Conservation (phyloP, 2,113 vertebrate species). For the Mellivora capensis region DNA sequence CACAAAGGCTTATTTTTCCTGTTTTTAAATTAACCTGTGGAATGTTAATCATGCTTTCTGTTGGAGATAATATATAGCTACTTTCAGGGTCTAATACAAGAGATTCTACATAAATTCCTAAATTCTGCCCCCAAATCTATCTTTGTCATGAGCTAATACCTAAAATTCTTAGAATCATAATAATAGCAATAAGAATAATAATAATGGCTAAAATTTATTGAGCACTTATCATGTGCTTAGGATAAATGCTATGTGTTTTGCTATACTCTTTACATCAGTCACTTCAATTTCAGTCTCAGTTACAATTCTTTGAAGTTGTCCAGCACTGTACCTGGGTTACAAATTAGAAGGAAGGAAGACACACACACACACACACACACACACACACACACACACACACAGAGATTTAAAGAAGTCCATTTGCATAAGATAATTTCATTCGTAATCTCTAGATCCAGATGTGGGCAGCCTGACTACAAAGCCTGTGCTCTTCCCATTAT, state of each 20-base stretch:
- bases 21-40: slow-evolving; percentile 4
- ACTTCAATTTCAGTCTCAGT: background rate
- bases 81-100: background rate
- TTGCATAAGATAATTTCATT: background rate
- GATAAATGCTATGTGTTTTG: background rate
- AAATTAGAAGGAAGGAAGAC: background rate
- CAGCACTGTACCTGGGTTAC: background rate
- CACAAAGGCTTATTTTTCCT: background rate
- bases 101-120: background rate
- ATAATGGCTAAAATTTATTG: background rate
- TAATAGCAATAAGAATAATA: background rate
- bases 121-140: slow-evolving; percentile 8
- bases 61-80: background rate
- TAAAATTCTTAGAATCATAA: background rate
- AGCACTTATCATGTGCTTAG: background rate
- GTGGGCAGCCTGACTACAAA: background rate
- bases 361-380: background rate
- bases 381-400: background rate
- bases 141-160: background rate
- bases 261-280: background rate
- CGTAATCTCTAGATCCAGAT: background rate
- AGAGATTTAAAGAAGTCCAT: background rate
- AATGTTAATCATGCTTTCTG: background rate
- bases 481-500: no score
- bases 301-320: background rate